Evolutionary conservation across 2,113 vertebrate species (phyloP), one percentile per base, ranked within the genome.

Genomic region (Struthidea cinerea): DNA sequence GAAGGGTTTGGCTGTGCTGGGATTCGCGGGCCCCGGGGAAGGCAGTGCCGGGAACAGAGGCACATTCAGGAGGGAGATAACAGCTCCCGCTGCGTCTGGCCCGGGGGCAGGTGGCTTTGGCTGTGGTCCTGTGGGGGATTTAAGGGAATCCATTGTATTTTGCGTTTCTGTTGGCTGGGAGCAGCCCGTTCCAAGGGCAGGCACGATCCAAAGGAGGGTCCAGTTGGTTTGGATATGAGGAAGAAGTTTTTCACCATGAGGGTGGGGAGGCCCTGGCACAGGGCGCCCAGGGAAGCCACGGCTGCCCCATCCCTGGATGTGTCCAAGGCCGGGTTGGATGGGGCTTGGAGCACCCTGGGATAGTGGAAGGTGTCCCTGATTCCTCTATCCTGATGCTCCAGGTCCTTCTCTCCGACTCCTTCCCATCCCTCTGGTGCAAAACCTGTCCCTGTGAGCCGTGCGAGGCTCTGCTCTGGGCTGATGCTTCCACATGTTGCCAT

Each of bases 351-450:
- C 30, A 32, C 0, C 26, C 35, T 27, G 70, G 63, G 41, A 3
- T 0, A 0, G 30, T 4, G n/a, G 47, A 1, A 76, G 8, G 0
- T 35, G 11, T 32, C 30, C 55, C 47, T 16, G 6, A 33, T 88
- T 56, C 23, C 75, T 39, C 30, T 0, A 0, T 46, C 78, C 44
- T 0, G 1, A 7, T 7, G 49, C 44, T n/a, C 32, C 6, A 49
- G 32, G 24, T 28, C 55, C 37, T 52, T 37, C 21, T 55, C 67
- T 46, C 61, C 6, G 1, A 1, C 10, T 30, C 23, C 35, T 70
- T 52, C 4, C 3, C 50, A 21, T 4, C 57, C 32, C 63, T 37
- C 2, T 16, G 53, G 39, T 47, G 70, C 44, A 32, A 32, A 75
- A 3, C 42, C 83, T 19, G 50, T 7, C 64, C 32, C 15, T 0